phyloP scores from a whole-genome alignment of 1,140 invertebrate genomes.

The Mamestra configurata region DNA sequence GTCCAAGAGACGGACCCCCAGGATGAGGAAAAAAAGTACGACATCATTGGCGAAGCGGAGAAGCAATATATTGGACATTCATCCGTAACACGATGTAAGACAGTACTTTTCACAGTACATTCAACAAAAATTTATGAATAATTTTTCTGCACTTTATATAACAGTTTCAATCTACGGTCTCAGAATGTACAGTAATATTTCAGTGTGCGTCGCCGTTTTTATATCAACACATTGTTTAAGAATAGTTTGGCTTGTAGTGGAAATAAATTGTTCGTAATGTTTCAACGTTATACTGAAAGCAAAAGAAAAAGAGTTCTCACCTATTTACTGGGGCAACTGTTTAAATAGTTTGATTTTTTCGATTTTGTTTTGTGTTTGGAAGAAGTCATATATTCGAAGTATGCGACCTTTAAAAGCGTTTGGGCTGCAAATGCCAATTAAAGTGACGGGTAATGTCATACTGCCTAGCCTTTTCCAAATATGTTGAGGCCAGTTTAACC shows the following conservation, averaged over 20 bases:
- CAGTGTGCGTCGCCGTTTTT: neutral
- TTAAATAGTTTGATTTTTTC: neutral
- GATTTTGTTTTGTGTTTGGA: neutral
- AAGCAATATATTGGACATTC: no score
- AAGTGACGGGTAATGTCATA: no score
- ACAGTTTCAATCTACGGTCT: neutral
- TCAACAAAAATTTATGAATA: neutral
- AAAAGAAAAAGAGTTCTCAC: neutral
- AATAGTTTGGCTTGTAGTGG: neutral
- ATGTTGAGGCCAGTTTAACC: no score
- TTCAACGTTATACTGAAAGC: neutral
- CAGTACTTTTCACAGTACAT: no score
- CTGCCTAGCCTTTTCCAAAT: no score
- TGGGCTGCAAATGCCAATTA: no score
- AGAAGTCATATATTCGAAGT: no score
- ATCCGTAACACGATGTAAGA: no score
- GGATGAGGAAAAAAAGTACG: no score
- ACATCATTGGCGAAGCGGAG: no score
- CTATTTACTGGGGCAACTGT: neutral
- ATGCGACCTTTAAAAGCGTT: no score
- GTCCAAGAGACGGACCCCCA: no score
- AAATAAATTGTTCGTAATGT: constrained; percentile 23
- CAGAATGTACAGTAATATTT: neutral
- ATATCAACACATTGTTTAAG: constrained; percentile 13
- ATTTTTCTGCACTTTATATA: neutral